Percentiles rank a stretch among this genome's conserved stretches.
Evolutionary conservation across 2,888 invertebrate species (phyloP).

Genomic region (Ectemnius cavifrons): DNA sequence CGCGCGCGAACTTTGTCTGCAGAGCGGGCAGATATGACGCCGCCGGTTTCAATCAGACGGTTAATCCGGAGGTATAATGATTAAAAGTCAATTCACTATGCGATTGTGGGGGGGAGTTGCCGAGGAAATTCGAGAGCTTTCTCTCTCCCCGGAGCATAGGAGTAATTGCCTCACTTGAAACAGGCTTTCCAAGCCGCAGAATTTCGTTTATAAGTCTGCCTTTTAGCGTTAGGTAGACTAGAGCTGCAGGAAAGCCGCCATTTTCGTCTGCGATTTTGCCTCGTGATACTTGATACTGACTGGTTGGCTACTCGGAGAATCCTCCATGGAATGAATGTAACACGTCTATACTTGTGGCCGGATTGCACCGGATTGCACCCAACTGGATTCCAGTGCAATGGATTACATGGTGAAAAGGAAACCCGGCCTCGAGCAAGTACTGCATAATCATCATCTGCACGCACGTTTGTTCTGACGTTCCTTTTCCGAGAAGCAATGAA

Average conservation of each 20-base stretch:
- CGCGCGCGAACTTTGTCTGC: too few relatives aligned
- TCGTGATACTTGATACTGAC: conserved; percentile 28
- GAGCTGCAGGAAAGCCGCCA: conserved; percentile 15
- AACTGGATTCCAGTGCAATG: conserved; percentile 64
- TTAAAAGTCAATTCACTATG: not conserved
- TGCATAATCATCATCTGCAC: too few relatives aligned
- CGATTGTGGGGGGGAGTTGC: not conserved
- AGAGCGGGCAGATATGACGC: too few relatives aligned
- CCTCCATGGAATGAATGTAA: conserved; percentile 64
- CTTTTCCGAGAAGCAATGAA: too few relatives aligned
- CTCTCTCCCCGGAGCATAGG: conserved; percentile 14
- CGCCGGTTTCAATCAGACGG: too few relatives aligned
- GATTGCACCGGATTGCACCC: conserved; percentile 65
- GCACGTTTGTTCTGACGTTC: too few relatives aligned
- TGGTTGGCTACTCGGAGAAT: conserved; percentile 15
- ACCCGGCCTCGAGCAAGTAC: too few relatives aligned
- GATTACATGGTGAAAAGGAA: conserved; percentile 28
- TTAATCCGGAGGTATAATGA: too few relatives aligned
- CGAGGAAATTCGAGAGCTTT: conserved; percentile 26
- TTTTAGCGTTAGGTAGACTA: conserved; percentile 32
- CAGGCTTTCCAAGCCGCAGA: conserved; percentile 39
- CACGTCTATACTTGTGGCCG: conserved; percentile 69
- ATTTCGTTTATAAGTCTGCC: conserved; percentile 44
- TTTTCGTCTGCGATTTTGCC: conserved; percentile 41
- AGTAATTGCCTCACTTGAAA: conserved; percentile 52